Conservation (phyloP, 2,113 vertebrate genomes). For the Festucalex cinctus region DNA sequence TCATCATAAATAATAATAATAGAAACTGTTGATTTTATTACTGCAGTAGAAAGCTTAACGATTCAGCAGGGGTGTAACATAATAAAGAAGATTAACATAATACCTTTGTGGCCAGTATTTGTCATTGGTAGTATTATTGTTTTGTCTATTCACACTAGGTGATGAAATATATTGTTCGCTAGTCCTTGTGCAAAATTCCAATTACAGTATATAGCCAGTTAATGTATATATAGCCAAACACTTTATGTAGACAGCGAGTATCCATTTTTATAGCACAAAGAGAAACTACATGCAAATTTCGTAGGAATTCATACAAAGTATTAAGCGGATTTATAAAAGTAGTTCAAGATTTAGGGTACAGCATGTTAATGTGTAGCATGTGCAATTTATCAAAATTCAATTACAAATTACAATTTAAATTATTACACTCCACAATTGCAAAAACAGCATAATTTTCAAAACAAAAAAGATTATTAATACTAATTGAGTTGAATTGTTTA, state of each 20-base stretch:
- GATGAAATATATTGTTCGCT: not conserved
- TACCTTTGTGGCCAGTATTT: slow-evolving; percentile 5
- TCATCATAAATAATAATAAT: not conserved
- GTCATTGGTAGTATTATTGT: not conserved
- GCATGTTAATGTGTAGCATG: too few species aligned
- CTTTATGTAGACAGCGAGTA: not conserved
- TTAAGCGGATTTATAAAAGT: too few species aligned
- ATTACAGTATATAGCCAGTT: not conserved
- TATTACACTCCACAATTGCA: too few species aligned
- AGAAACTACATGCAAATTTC: too few species aligned
- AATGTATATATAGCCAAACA: not conserved
- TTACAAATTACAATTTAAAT: too few species aligned
- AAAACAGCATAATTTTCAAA: too few species aligned
- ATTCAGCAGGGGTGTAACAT: not conserved
- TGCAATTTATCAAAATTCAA: too few species aligned
- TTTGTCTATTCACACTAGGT: not conserved
- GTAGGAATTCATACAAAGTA: too few species aligned
- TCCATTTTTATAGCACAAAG: not conserved
- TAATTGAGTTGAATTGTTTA: too few species aligned
- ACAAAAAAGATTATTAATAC: too few species aligned
- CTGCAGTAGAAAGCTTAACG: not conserved
- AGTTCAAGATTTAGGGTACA: too few species aligned
- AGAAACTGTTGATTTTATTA: not conserved
- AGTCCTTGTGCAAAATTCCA: not conserved
- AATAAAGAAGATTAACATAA: slow-evolving; percentile 1